Conservation (phyloP, 2,113 vertebrate species). For the Bos indicus region DNA sequence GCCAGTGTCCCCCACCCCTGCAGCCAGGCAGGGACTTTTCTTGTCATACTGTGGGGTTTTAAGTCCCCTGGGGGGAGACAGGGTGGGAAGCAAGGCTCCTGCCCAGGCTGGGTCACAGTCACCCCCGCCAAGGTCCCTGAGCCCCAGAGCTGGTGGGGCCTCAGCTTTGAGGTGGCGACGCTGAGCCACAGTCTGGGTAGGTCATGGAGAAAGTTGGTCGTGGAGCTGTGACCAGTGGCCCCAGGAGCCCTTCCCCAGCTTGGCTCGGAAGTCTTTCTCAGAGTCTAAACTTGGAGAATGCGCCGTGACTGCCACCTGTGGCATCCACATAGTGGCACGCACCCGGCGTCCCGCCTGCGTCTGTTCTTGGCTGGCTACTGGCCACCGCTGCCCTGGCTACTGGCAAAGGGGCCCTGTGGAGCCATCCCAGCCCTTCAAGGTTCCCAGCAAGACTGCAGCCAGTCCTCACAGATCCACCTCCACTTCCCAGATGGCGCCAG, state of each 20-base stretch:
- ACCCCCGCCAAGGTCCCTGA: neutral
- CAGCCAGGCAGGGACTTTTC: neutral
- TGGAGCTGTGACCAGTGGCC: neutral
- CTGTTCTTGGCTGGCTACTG: neutral
- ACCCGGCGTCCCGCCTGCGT: neutral
- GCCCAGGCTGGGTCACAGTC: neutral
- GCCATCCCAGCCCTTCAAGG: neutral
- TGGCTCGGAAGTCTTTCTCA: neutral
- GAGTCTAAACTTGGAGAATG: slow-evolving; percentile 53
- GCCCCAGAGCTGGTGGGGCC: neutral
- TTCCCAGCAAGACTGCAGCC: neutral
- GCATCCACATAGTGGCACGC: slow-evolving; percentile 39
- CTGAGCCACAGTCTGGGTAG: neutral
- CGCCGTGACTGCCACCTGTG: slow-evolving; percentile 32
- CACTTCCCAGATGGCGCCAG: neutral
- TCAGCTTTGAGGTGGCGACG: neutral
- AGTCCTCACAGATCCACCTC: neutral
- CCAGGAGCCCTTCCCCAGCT: neutral
- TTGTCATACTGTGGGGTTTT: neutral
- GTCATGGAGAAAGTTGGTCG: neutral
- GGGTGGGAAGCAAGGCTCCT: neutral
- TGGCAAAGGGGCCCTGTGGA: neutral
- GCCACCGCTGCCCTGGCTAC: neutral
- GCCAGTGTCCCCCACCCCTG: too few relatives aligned
- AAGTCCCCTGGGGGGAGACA: neutral